These are phyloP conservation scores for Corvus moneduloides DNA, from an alignment of 2,113 vertebrate genomes.

Conservation along the genomic window DNA sequence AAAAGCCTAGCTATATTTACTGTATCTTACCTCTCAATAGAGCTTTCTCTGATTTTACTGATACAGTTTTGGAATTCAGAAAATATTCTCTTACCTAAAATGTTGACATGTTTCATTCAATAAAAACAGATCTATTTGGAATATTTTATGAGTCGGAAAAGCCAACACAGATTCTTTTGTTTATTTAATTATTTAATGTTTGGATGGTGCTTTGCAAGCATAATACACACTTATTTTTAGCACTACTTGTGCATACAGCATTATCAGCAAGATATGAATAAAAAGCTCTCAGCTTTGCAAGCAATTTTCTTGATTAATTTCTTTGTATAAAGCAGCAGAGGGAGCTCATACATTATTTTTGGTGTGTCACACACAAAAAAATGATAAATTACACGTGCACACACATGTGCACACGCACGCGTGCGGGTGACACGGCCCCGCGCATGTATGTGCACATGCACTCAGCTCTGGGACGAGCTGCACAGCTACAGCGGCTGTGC, in stretches of 20 bases:
- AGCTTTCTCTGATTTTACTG: constrained; percentile 34
- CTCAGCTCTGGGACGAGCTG: background rate
- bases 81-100: constrained; percentile 23
- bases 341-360: constrained; percentile 76
- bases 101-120: background rate
- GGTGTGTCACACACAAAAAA: constrained; percentile 47
- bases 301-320: constrained; percentile 62
- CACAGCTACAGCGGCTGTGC: background rate
- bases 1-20: background rate
- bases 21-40: background rate
- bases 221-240: constrained; percentile 19
- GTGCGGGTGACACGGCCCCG: background rate
- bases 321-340: constrained; percentile 67
- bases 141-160: constrained; percentile 43
- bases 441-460: background rate
- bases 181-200: constrained; percentile 43
- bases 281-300: constrained; percentile 33
- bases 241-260: background rate
- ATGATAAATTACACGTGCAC: constrained; percentile 9
- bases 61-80: constrained; percentile 44
- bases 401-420: background rate
- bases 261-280: constrained; percentile 47
- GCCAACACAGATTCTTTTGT: constrained; percentile 2
- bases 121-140: constrained; percentile 41
- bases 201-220: constrained; percentile 5